Conservation (phyloP, 1,140 invertebrate genomes). For the Pseudomyrmex dendroicus region DNA sequence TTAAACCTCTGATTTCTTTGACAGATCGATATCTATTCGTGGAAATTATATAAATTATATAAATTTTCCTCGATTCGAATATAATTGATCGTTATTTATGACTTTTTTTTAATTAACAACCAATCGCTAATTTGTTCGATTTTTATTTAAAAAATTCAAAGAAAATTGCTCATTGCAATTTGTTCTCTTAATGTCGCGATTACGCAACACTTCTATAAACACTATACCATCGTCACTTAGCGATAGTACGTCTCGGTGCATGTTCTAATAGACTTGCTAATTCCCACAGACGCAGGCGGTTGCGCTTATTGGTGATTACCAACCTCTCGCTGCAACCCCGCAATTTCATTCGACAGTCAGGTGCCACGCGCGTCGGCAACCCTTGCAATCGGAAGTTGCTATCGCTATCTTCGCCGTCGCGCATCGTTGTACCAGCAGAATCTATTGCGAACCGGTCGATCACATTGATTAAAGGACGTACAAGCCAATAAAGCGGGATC, state of each 20-base stretch:
- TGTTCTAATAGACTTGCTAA: slow-evolving; percentile 60
- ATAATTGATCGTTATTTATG: neutral
- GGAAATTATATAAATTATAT: neutral
- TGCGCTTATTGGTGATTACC: slow-evolving; percentile 60
- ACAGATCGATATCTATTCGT: slow-evolving; percentile 10
- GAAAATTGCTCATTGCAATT: neutral
- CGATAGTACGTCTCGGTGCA: slow-evolving; percentile 20
- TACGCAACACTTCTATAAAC: neutral
- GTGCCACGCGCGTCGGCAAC: slow-evolving; percentile 35
- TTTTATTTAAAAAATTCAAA: neutral
- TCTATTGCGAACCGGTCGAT: slow-evolving; percentile 20
- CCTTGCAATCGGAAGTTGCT: slow-evolving; percentile 43
- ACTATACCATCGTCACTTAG: slow-evolving; percentile 9
- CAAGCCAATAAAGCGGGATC: slow-evolving; percentile 62
- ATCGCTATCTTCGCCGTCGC: slow-evolving; percentile 48
- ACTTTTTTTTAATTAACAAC: neutral
- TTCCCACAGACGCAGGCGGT: slow-evolving; percentile 41
- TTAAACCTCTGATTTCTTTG: slow-evolving; percentile 29
- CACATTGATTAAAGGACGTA: slow-evolving; percentile 68
- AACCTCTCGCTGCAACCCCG: slow-evolving; percentile 25
- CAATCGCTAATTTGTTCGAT: neutral
- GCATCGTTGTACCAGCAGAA: slow-evolving; percentile 44
- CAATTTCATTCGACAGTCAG: slow-evolving; percentile 51
- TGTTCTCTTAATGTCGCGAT: neutral
- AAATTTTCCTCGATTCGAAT: slow-evolving; percentile 24